phyloP scores from a whole-genome alignment of 35 echinoderm and acorn worm genomes.

The Anneissia japonica region DNA sequence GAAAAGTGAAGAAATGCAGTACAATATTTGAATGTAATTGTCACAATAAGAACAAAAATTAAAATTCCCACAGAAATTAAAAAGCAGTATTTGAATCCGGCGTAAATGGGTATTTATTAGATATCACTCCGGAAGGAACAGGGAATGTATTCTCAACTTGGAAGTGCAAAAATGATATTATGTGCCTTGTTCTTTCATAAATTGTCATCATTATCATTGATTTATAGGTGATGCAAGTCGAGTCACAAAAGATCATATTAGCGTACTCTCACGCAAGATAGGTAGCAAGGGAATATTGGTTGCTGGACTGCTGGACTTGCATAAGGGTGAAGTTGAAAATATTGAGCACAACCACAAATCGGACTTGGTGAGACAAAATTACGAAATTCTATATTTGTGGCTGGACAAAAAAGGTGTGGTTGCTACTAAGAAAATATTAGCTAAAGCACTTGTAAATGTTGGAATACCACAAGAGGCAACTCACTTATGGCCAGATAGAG shows the following conservation, averaged over 20 bases:
- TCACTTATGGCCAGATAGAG: background rate
- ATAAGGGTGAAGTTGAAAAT: background rate
- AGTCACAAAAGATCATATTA: background rate
- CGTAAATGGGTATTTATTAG: too few relatives aligned
- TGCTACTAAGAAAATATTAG: background rate
- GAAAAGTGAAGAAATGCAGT: too few relatives aligned
- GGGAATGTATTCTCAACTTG: too few relatives aligned
- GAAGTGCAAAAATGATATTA: too few relatives aligned
- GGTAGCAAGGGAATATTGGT: background rate
- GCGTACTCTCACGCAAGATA: background rate
- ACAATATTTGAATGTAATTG: too few relatives aligned
- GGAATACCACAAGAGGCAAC: background rate
- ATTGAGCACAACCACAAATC: background rate
- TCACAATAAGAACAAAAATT: too few relatives aligned
- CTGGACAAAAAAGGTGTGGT: background rate
- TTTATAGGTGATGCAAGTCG: background rate
- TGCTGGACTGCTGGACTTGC: background rate
- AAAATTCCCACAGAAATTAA: too few relatives aligned
- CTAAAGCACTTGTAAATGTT: background rate
- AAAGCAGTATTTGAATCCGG: too few relatives aligned
- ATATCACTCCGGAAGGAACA: too few relatives aligned
- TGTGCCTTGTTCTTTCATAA: too few relatives aligned
- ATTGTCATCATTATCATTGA: too few relatives aligned
- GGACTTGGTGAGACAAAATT: background rate
- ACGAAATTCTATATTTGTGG: background rate